phyloP scores from a whole-genome alignment of 2,113 vertebrate species.

The Rhombomys opimus region DNA sequence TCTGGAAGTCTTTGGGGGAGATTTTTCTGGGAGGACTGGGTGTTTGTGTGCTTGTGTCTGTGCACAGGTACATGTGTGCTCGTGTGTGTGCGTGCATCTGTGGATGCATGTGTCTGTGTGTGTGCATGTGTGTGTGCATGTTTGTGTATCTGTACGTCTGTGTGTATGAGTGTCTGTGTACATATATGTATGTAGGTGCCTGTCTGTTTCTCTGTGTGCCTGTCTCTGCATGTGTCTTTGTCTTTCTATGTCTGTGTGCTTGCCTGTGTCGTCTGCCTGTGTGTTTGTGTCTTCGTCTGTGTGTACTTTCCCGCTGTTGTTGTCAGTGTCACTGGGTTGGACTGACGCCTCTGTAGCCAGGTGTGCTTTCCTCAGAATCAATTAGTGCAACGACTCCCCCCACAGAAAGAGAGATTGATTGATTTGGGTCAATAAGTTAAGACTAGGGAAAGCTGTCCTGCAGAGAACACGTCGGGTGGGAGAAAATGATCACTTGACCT shows the following conservation, averaged over 20 bases:
- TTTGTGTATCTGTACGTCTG: neutral
- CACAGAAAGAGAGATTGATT: neutral
- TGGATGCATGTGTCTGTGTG: too few relatives aligned
- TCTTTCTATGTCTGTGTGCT: neutral
- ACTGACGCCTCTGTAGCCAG: neutral
- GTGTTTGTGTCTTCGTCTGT: neutral
- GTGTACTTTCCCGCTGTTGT: neutral
- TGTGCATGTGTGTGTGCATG: neutral
- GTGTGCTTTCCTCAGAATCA: neutral
- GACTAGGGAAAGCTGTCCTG: neutral
- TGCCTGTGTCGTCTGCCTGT: neutral
- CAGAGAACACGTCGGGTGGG: fast-evolving
- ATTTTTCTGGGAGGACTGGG: too few relatives aligned
- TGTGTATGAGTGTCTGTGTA: neutral
- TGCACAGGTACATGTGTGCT: neutral
- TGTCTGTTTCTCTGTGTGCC: neutral
- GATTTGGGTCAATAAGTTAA: neutral
- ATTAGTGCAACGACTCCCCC: neutral
- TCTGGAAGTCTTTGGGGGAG: neutral
- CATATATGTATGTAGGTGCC: neutral
- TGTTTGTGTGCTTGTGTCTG: neutral
- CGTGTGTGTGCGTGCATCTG: neutral
- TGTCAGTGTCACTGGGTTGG: neutral
- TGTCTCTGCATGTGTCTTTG: neutral
- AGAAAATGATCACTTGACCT: fast-evolving